A percentile compares a stretch with the other conserved stretches of the same genome.
Conservation (phyloP, 2,113 vertebrate genomes). For the Myanophis thanlyinensis region DNA sequence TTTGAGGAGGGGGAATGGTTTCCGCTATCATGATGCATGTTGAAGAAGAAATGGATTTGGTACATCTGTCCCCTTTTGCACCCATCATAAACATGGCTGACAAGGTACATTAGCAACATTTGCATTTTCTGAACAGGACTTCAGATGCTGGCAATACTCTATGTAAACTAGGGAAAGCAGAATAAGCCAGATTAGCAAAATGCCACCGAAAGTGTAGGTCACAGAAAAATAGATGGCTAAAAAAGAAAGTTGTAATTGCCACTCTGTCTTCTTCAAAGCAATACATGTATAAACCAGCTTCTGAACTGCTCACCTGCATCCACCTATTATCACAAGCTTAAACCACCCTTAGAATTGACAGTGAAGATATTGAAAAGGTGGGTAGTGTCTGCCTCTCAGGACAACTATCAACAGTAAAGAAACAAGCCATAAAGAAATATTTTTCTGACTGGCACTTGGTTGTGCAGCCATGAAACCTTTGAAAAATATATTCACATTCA, state of each 20-base stretch:
- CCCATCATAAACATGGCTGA: not conserved
- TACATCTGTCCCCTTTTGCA: not conserved
- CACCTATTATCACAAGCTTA: not conserved
- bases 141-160: not conserved
- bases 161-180: not conserved
- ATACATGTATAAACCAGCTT: not conserved
- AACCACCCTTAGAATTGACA: not conserved
- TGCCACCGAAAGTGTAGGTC: not conserved
- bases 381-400: not conserved
- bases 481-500: not conserved
- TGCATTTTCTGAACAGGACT: not conserved
- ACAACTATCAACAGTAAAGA: not conserved
- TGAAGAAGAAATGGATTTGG: not conserved
- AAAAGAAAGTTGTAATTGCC: not conserved
- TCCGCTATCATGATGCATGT: not conserved
- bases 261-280: not conserved
- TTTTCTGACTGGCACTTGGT: not conserved
- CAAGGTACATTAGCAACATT: not conserved
- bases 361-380: not conserved
- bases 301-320: not conserved
- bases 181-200: not conserved
- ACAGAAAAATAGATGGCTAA: not conserved
- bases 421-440: not conserved
- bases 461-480: not conserved
- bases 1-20: accelerated